Base-by-base conservation (phyloP, 2,888 invertebrate species). In the Euclidia mi region DNA sequence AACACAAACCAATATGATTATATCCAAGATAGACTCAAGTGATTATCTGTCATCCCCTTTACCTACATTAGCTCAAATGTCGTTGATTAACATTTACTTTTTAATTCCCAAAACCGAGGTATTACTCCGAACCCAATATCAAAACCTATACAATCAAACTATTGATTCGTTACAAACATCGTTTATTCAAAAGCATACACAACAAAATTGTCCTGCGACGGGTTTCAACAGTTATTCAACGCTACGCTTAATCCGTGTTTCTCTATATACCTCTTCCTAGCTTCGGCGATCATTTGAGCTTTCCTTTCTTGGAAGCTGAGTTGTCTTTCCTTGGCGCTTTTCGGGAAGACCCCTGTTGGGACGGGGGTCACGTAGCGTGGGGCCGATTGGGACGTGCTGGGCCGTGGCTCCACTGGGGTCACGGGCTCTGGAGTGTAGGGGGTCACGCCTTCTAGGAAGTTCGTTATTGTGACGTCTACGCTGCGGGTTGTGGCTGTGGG, bases 231-330 rank as follows among this genome's bases (percentile, higher is more conserved):
- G 71, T 84, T 86, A 47, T 72, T 76, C 35, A 84, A 32, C 1
- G 86, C 82, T 1, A 88, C 53, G 37, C 89, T 86, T 41, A 96
- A 91, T 32, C 96, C 96, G 81, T 97, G 96, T 86, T 97, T 98
- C 85, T 97, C 96, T 65, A 97, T 96, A 84, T 98, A 98, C 81
- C 96, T 95, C 85, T 95, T 95, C 61, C 97, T 94, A 1, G 98
- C 98, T 65, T 96, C 96, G 11, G 96, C 96, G 60, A 98, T 96
- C 94, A 98, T 96, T 78, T 96, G 95, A 44, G 96, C 95, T 87
- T 98, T 98, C 55, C 96, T 91, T 79, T 98, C 97, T 76, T 97
- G 96, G 89, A 97, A 97, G 63, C 97, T 96, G 71, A 96, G 88
- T 80, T 96, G 96, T 15, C 97, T 88, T 66, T 96, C 96, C 37